These are phyloP conservation scores for Brienomyrus longianalis DNA, from an alignment of 2,113 vertebrate species.

Conservation along the genomic window DNA sequence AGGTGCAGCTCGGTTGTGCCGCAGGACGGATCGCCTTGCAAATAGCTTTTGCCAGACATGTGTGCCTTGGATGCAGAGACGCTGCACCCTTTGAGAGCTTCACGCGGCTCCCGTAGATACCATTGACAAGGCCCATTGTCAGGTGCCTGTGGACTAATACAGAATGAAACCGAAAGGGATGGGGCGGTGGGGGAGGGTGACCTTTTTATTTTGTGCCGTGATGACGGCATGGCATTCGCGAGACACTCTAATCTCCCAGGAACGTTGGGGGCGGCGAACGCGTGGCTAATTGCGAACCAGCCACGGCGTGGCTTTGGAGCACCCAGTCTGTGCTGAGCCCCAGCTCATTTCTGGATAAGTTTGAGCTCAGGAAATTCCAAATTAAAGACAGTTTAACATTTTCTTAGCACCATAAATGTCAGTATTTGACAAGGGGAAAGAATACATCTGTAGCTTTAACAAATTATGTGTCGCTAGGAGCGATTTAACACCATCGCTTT, in stretches of 20 bases:
- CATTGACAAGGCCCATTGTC: constrained; percentile 31
- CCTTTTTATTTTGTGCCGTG: constrained; percentile 41
- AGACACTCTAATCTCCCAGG: constrained; percentile 17
- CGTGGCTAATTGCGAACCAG: constrained; percentile 22
- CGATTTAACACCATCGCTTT: not conserved
- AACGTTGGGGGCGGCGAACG: not conserved
- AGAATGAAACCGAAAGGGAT: constrained; percentile 24
- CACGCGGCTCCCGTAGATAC: constrained; percentile 15
- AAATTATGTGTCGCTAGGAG: not conserved
- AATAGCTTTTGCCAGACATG: constrained; percentile 50
- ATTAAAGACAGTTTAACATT: constrained; percentile 8
- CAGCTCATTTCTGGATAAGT: not conserved
- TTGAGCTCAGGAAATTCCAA: not conserved
- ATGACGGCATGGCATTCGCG: constrained; percentile 24
- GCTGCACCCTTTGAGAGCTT: constrained; percentile 40
- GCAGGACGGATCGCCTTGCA: constrained; percentile 39
- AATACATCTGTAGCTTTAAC: not conserved
- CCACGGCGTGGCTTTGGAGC: constrained; percentile 5
- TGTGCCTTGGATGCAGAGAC: constrained; percentile 31
- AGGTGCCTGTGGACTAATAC: constrained; percentile 22
- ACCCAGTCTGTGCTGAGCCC: not conserved
- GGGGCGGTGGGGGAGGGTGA: constrained; percentile 28
- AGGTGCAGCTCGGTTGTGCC: constrained; percentile 30
- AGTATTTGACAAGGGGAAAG: not conserved
- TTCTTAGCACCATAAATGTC: constrained; percentile 9